A percentile compares a stretch with the other conserved stretches of the same genome.
These are phyloP conservation scores for Hymenopus coronatus DNA, from an alignment of 2,888 invertebrate species.

Conservation along the genomic window DNA sequence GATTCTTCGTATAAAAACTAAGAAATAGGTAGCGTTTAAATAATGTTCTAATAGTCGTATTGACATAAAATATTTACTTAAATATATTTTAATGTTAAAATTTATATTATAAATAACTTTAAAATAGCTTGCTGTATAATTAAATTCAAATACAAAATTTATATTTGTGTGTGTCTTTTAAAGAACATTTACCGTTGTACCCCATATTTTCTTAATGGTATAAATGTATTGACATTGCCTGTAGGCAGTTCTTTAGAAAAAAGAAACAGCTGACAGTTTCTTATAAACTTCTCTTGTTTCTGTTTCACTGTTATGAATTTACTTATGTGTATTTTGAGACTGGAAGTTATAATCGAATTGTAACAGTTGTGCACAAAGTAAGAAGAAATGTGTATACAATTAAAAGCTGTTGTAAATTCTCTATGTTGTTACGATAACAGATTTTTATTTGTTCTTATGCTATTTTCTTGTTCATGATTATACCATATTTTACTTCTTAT, in stretches of 20 bases:
- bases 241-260: no score
- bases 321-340: no score
- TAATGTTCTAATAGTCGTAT: no score
- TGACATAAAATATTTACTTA: background rate
- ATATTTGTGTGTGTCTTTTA: background rate
- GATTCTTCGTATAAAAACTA: background rate
- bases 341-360: no score
- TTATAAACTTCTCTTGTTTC: background rate
- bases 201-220: background rate
- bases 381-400: no score
- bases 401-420: no score
- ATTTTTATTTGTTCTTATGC: background rate
- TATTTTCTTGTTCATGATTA: background rate
- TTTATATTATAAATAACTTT: background rate
- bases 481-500: background rate
- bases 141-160: background rate
- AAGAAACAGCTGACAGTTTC: background rate
- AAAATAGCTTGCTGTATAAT: background rate
- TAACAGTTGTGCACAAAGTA: no score
- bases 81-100: background rate
- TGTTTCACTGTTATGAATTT: no score
- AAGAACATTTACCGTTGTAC: background rate
- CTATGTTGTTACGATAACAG: background rate
- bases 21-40: no score
- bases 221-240: background rate